Base-by-base conservation (phyloP, 2,888 invertebrate species). In the Ptychoptera contaminata region DNA sequence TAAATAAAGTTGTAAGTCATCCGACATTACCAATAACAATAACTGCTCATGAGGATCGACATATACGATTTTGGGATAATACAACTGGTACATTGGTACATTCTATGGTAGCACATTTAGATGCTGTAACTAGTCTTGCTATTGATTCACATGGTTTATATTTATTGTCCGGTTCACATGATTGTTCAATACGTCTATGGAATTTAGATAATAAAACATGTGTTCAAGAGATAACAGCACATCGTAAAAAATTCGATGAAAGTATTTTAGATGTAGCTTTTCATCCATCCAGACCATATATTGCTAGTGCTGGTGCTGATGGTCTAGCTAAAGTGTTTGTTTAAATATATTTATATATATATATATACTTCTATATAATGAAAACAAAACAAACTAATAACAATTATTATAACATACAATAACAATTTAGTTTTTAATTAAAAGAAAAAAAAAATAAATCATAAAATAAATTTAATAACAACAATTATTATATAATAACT, bases 161-260 rank as follows among this genome's bases (percentile, higher is more conserved):
- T 76, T 78, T 99, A 61, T 76, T 98, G 57, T 96, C 96, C 59
- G 97, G 97, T 74, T 88, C 82, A 65, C 97, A 99, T 69, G 98
- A 98, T 71, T 93, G 93, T 71, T 97, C 97, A 57, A 88, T 98
- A 65, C 81, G 97, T 56, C 76, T 98, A 56, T 99, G 98, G 98
- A 94, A 98, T 73, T 76, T 98, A 62, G 94, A 99, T 73, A 93
- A 88, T 70, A 93, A 94, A 71, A 92, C 93, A 49, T 98, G 98
- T 74, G 91, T 98, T 57, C 98, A 99, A 69, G 98, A 98, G 71
- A 97, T 98, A 63, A 97, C 97, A 44, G 94, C 96, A 55, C 98
- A 98, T 71, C 83, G 97, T 59, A 98, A 97, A 72, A 98, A 98
- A 73, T 94, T 94, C 72, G 97, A 98, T 69, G 96, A 97, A 71